phyloP scores from a whole-genome alignment of 2,113 vertebrate species.

The Leptodactylus fuscus region DNA sequence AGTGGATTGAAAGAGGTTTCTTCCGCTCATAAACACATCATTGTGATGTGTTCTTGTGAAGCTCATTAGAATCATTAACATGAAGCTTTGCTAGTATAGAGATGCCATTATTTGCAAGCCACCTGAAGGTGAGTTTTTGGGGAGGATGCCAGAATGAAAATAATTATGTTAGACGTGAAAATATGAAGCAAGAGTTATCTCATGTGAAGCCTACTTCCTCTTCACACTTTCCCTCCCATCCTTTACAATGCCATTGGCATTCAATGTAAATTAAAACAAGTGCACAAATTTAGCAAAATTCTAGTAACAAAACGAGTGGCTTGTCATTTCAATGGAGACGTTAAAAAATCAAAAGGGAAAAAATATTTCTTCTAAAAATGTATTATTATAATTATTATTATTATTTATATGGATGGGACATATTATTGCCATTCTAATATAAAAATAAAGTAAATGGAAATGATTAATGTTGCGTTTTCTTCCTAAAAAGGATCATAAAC shows the following conservation, averaged over 20 bases:
- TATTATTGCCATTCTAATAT: not conserved
- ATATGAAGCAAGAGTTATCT: not conserved
- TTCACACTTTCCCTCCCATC: not conserved
- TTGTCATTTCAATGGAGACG: no score
- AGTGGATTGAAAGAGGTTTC: not conserved
- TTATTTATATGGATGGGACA: not conserved
- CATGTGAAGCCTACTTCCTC: not conserved
- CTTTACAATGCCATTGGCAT: not conserved
- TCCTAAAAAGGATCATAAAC: no score
- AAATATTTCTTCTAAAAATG: not conserved
- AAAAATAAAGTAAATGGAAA: not conserved
- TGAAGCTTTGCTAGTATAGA: not conserved
- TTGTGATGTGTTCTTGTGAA: not conserved
- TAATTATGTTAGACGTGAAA: no score
- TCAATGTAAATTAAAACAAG: no score
- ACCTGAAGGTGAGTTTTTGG: not conserved
- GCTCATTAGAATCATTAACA: constrained; percentile 2
- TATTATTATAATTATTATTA: no score
- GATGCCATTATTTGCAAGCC: not conserved
- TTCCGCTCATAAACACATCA: not conserved
- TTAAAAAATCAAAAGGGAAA: not conserved
- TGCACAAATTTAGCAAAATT: no score
- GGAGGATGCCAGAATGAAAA: not conserved
- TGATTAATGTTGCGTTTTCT: not conserved
- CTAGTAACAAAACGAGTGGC: no score